phyloP scores from a whole-genome alignment of 1,140 invertebrate genomes.

The Papilio xuthus region DNA sequence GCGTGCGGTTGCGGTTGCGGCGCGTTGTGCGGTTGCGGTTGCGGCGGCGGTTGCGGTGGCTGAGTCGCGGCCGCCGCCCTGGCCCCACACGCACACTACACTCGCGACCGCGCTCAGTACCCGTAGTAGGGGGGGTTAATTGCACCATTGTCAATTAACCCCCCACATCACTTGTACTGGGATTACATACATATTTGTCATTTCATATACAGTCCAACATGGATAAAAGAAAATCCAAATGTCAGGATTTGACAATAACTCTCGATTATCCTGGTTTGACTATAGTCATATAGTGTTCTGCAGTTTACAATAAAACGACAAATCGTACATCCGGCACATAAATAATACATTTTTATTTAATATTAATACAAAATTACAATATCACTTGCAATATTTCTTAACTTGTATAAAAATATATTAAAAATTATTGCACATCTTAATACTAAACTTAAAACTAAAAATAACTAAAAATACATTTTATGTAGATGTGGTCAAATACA shows the following conservation, averaged over 20 bases:
- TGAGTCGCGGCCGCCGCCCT: slow-evolving; percentile 41
- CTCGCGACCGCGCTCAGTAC: slow-evolving; percentile 54
- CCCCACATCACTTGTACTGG: slow-evolving; percentile 38
- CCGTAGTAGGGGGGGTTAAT: slow-evolving; percentile 56
- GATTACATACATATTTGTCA: not conserved
- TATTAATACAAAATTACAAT: no score
- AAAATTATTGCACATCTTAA: slow-evolving; percentile 12
- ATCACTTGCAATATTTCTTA: no score
- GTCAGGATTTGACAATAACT: no score
- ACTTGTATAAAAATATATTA: not conserved
- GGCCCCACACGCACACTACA: slow-evolving; percentile 41
- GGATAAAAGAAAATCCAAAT: not conserved
- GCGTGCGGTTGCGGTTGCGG: slow-evolving; percentile 25
- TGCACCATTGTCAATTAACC: slow-evolving; percentile 56
- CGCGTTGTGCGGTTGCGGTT: slow-evolving; percentile 31
- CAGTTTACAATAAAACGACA: no score
- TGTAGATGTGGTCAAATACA: slow-evolving; percentile 1
- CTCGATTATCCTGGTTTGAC: no score
- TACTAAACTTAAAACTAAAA: not conserved
- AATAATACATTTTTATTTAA: no score
- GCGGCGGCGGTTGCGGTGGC: slow-evolving; percentile 38
- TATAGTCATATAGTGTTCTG: no score
- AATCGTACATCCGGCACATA: no score
- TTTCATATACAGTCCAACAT: not conserved
- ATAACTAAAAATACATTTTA: not conserved